Percentiles rank a stretch among this genome's conserved stretches.
These are phyloP conservation scores for Lutraria lutraria DNA, from an alignment of 2,888 invertebrate species.

Conservation along the genomic window DNA sequence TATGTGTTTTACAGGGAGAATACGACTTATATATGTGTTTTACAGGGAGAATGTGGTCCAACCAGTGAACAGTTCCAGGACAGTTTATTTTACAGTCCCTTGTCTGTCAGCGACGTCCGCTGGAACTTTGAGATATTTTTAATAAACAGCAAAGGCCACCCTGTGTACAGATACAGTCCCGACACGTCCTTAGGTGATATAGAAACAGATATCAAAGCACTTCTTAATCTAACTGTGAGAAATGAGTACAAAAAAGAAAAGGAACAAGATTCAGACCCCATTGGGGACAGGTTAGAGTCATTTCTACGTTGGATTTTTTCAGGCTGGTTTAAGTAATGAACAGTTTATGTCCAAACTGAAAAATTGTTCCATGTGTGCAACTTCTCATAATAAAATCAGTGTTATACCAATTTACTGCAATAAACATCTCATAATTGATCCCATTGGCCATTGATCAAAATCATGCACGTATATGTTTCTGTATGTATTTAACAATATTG, in stretches of 20 bases:
- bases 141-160: slow-evolving; percentile 68
- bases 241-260: background rate
- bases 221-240: background rate
- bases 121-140: slow-evolving; percentile 84
- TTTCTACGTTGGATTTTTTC: background rate
- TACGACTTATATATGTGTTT: background rate
- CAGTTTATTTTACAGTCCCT: slow-evolving; percentile 73
- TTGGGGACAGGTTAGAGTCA: slow-evolving; percentile 22
- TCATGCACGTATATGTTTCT: too few relatives aligned
- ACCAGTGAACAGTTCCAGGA: slow-evolving; percentile 71
- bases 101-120: slow-evolving; percentile 75
- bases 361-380: background rate
- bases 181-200: slow-evolving; percentile 67
- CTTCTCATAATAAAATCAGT: background rate
- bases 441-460: background rate
- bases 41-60: slow-evolving; percentile 75
- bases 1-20: slow-evolving; percentile 59
- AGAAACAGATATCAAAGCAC: slow-evolving; percentile 50
- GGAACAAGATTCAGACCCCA: background rate
- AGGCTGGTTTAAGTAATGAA: background rate
- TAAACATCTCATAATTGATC: background rate
- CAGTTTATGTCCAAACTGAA: background rate
- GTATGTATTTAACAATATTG: too few relatives aligned
- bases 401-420: background rate
- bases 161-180: slow-evolving; percentile 62